Base-by-base conservation (phyloP, 2,888 invertebrate species). In the Hirtodrosophila cameraria region DNA sequence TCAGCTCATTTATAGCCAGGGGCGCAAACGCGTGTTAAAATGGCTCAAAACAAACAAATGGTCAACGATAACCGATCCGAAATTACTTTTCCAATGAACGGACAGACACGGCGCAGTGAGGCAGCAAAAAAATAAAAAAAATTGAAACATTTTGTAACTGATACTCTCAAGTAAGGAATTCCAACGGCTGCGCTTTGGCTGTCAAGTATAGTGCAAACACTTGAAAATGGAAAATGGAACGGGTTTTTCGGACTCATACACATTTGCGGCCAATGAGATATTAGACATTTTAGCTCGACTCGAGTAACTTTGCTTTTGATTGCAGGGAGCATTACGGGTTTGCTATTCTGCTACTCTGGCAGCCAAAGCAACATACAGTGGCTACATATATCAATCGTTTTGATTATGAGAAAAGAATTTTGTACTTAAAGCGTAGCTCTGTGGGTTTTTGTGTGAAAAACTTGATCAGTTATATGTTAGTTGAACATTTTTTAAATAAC, bases 111-210 rank as follows among this genome's bases (percentile, higher is more conserved):
- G 31, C 43, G 57, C 76, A 66, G 73, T 79, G 79, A 79, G 79
- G 77, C 80, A 86, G 82, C 82, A 78, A 48, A 66, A 46, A 68
- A 82, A 81, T 78, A 78, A 48, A 66, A 46, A 68, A 82, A 81
- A 81, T 77, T 67, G 58, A 86, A 81, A 66, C 75, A 75, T 84
- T 86, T 86, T 86, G 80, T 86, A 84, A 86, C 62, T 43, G 85
- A 86, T 79, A 79, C 72, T 71, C 59, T 57, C 65, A 64, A 71
- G 76, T 59, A 75, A 71, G 76, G 66, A 75, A 75, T 71, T 71
- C 20, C 75, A 70, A 62, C 71, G 75, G 71, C 75, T 70, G 71
- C 75, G 70, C 52, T 75, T 71, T 75, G 54, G 54, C 79, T 64
- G 69, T 85, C 61, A 60, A 86, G 86, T 52, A 59, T 45, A 79